Conservation (phyloP, 2,888 invertebrate genomes). For the Cyaniris semiargus region DNA sequence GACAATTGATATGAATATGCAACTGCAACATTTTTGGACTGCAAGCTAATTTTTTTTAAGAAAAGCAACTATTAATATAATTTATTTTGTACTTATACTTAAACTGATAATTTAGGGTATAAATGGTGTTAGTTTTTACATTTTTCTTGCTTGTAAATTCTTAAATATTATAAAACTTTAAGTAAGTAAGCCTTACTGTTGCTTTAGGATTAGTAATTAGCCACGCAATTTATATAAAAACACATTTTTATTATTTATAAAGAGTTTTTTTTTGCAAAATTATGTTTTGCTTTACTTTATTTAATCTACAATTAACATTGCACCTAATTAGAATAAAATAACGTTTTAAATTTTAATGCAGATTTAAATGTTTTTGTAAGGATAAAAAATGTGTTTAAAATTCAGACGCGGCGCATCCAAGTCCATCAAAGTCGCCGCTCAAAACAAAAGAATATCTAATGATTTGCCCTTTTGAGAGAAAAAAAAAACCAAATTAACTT, state of each 20-base stretch:
- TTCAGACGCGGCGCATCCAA: constrained; percentile 21
- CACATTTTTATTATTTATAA: too few relatives aligned
- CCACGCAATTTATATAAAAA: too few relatives aligned
- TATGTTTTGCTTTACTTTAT: not conserved
- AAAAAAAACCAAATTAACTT: not conserved
- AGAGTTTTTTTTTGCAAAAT: not conserved
- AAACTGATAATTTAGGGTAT: too few relatives aligned
- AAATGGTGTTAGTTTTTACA: too few relatives aligned
- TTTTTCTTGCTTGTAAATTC: too few relatives aligned
- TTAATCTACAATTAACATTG: not conserved
- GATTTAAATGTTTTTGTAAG: not conserved
- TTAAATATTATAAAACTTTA: too few relatives aligned
- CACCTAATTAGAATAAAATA: not conserved
- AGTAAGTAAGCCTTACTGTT: too few relatives aligned
- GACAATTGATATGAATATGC: constrained; percentile 14
- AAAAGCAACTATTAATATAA: too few relatives aligned
- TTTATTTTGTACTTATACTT: too few relatives aligned
- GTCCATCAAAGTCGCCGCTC: constrained; percentile 21
- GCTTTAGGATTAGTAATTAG: too few relatives aligned
- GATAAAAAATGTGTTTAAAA: constrained; percentile 26
- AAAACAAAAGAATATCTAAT: constrained; percentile 25
- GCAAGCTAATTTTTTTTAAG: not conserved
- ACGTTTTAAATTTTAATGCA: not conserved
- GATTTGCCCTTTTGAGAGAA: constrained; percentile 7
- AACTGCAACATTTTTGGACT: not conserved